Base-by-base conservation (phyloP, 2,113 vertebrate genomes). In the Pyrgilauda ruficollis region DNA sequence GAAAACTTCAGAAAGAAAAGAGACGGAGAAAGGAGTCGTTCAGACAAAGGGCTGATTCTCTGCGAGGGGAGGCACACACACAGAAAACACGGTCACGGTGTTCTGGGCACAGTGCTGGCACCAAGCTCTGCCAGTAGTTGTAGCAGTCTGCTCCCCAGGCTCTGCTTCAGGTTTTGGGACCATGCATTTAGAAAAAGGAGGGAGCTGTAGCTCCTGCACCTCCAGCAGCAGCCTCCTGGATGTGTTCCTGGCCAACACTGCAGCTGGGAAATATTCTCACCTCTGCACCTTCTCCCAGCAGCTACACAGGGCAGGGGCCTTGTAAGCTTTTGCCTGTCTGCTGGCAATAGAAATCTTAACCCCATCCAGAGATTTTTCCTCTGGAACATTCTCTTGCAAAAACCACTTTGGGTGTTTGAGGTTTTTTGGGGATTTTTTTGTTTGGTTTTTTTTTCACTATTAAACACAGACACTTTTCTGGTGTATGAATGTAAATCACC, bases 21-120 rank as follows among this genome's bases (percentile, higher is more conserved):
- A 82, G 49, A 74, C 61, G 82, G 87, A 90, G 83, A 95, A 91
- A 74, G 80, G 89, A 94, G 79, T 41, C 76, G 86, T 16, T 81
- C 47, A 85, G 97, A 97, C 93, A 97, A 98, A 97, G 95, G 53
- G 56, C 62, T 14, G 41, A 92, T 97, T 97, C 94, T 97, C 84
- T 94, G 72, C 39, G 30, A 50, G 28, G 72, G 64, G 59, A 92
- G 70, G 74, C 82, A 55, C 49, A 20, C 64, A 75, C 88, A 79
- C 16, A 93, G 92, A 73, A 77, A 93, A 81, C 87, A 93, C 17
- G 20, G 78, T 58, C 87, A 68, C 4, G 24, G 37, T 56, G 68
- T 13, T 88, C 66, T 68, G 69, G 89, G 83, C 85, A 84, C 11
- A 8, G 76, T 3, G 59, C 64, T 93, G 86, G 47, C 39, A 39